These are phyloP conservation scores for Lissocephala sabroskyi DNA, from an alignment of 2,888 invertebrate genomes.

Conservation along the genomic window DNA sequence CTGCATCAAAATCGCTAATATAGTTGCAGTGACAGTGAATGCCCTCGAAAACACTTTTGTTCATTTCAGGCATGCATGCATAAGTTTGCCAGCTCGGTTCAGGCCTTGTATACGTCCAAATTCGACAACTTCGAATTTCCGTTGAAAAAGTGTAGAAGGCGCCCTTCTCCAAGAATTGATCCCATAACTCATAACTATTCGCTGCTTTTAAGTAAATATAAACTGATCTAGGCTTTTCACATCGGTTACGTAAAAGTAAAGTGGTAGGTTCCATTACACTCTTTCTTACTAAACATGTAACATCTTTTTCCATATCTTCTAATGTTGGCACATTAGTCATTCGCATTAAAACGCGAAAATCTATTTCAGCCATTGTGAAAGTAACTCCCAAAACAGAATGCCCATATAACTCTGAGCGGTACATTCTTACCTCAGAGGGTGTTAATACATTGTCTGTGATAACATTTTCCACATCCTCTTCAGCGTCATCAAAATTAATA, in stretches of 20 bases:
- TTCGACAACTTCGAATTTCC: conserved; percentile 26
- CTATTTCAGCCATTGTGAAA: conserved; percentile 22
- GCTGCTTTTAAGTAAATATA: conserved; percentile 24
- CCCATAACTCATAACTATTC: conserved; percentile 4
- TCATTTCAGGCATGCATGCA: conserved; percentile 29
- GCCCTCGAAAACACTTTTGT: conserved; percentile 17
- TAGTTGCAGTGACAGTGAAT: conserved; percentile 29
- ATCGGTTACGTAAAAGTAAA: conserved; percentile 23
- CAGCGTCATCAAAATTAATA: conserved; percentile 27
- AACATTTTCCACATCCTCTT: conserved; percentile 28
- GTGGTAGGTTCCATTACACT: conserved; percentile 6
- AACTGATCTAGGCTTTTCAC: conserved; percentile 17
- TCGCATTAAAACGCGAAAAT: conserved; percentile 16
- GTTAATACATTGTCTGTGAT: conserved; percentile 22
- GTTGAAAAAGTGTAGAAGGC: conserved; percentile 26
- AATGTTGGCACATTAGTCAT: conserved; percentile 26
- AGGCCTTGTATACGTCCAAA: conserved; percentile 30
- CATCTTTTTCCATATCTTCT: conserved; percentile 15
- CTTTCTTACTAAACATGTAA: conserved; percentile 16
- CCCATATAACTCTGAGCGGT: conserved; percentile 25
- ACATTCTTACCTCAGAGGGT: conserved; percentile 26
- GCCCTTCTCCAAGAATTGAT: conserved; percentile 6
- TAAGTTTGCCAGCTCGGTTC: conserved; percentile 29
- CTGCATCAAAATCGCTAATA: conserved; percentile 30
- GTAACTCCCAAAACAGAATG: conserved; percentile 26